Base-by-base conservation (phyloP, 1,140 invertebrate species). In the Rhopalosiphum maidis region DNA sequence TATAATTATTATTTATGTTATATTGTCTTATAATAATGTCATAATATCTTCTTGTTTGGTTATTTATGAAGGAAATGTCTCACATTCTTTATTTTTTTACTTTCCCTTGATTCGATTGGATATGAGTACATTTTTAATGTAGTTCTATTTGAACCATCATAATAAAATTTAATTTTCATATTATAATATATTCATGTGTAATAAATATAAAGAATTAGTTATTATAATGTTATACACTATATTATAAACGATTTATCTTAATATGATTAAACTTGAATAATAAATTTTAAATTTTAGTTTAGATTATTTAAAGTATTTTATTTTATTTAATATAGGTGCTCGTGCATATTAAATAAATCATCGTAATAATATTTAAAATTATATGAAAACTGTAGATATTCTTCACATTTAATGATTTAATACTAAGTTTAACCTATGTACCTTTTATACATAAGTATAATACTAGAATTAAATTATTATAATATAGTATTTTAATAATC, bases 21-120 rank as follows among this genome's bases (percentile, higher is more conserved):
- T 83, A 83, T 83, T 83, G 37, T 83, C 48, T 87, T 87, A 46
- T n/a, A 30, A 46, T 87, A 87, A 87, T 87, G 25, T 18, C 30
- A 87, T 87, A 46, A 46, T 46, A 4, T 46, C 18, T 25, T 41
- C 37, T 43, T 43, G 11, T 85, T 85, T 37, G 2, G 22, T 83
- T 83, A 83, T 83, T 83, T 83, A 83, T 83, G 23, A 1, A 83
- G 82, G 82, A 83, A 35, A 83, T 83, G 82, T 37, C 2, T 83
- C 22, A 83, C 1, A 83, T 35, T 83, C 22, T 83, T 83, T 23
- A 83, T 37, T 37, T 23, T 3, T 83, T 83, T 0, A 6, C 15
- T 83, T 41, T 5, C 8, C 22, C 7, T 22, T 83, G n/a, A 22
- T 41, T 83, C 21, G 7, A 37, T 83, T 83, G 22, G n/a, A 83